Evolutionary conservation across 2,888 invertebrate species (phyloP).

Genomic region (Sinodicranocentrus sp.): DNA sequence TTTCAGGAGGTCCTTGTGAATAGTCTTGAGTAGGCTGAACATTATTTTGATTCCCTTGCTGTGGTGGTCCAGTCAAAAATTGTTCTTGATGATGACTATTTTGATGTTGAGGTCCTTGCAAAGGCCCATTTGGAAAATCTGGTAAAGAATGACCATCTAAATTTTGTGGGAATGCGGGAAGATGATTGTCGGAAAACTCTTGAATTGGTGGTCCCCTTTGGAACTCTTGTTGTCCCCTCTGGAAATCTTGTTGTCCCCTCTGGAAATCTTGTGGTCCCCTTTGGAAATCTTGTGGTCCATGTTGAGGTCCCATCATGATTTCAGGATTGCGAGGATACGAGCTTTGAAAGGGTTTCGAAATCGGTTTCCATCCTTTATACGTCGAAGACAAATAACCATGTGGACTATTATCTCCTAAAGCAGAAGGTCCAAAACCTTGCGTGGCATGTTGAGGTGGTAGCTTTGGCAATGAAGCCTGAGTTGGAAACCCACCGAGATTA

Average conservation of each 20-base stretch:
- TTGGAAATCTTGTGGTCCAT: conserved; percentile 4
- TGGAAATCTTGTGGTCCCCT: conserved; percentile 13
- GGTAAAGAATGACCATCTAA: conserved; percentile 37
- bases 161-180: conserved; percentile 54
- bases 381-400: conserved; percentile 74
- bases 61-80: conserved; percentile 56
- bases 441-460: conserved; percentile 39
- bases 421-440: conserved; percentile 42
- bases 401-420: conserved; percentile 54
- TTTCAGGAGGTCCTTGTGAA: conserved; percentile 56
- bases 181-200: neutral
- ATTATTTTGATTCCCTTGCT: neutral
- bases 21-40: conserved; percentile 32
- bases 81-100: conserved; percentile 23
- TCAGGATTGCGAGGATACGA: conserved; percentile 60
- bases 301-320: neutral
- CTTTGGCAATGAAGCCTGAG: conserved; percentile 10
- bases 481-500: conserved; percentile 29
- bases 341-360: conserved; percentile 72
- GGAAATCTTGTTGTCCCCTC: neutral
- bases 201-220: conserved; percentile 27
- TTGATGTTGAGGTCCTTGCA: neutral
- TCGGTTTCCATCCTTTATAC: conserved; percentile 76
- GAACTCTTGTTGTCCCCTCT: neutral
- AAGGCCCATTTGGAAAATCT: neutral